These are phyloP conservation scores for Felis chaus DNA, from an alignment of 2,113 vertebrate species.

Conservation along the genomic window DNA sequence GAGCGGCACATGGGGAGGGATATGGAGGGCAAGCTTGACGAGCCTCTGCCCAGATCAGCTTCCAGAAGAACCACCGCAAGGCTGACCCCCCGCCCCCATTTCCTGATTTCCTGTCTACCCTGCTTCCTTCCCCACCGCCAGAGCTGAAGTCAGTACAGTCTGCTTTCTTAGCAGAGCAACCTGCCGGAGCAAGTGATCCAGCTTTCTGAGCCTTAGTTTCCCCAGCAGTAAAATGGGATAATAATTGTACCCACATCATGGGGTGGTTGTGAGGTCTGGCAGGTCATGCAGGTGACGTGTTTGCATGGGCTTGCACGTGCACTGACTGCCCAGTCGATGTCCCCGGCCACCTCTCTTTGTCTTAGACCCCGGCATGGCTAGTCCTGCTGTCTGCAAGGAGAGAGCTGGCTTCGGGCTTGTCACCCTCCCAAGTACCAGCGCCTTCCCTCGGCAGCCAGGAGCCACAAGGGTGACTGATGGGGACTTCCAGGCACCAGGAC, in stretches of 20 bases:
- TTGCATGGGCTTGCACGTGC: neutral
- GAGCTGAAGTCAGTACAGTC: neutral
- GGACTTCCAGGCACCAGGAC: neutral
- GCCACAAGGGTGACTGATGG: neutral
- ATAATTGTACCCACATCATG: accelerated
- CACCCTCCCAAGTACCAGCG: neutral
- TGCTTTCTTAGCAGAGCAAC: neutral
- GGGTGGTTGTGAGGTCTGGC: neutral
- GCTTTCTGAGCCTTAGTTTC: neutral
- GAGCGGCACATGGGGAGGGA: neutral
- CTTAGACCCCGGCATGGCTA: neutral
- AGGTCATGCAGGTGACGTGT: neutral
- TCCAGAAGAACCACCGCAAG: neutral
- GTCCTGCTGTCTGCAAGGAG: neutral
- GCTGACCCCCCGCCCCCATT: neutral
- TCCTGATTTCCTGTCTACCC: neutral
- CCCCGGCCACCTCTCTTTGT: accelerated
- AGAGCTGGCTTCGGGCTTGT: neutral
- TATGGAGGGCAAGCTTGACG: neutral
- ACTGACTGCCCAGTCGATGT: neutral
- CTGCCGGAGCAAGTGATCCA: too few relatives aligned
- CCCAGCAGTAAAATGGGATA: neutral
- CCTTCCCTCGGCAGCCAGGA: neutral
- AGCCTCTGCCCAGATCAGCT: neutral
- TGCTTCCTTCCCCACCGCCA: neutral